phyloP scores from a whole-genome alignment of 1,140 invertebrate genomes.

The Cherax quadricarinatus region DNA sequence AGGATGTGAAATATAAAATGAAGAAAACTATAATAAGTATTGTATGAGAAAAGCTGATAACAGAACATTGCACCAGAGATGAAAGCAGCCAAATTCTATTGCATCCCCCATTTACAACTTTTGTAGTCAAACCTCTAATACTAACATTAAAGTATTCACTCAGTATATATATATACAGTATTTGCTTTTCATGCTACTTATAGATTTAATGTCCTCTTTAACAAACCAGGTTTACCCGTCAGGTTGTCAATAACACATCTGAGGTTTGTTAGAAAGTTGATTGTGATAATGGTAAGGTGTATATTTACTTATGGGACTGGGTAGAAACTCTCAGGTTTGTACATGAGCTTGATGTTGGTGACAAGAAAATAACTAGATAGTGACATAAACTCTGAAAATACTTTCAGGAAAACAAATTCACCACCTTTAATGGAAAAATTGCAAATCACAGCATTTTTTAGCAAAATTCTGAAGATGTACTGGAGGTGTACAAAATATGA shows the following conservation, averaged over 20 bases:
- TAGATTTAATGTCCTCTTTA: not conserved
- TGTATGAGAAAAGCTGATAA: not conserved
- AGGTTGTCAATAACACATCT: not conserved
- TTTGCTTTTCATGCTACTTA: not conserved
- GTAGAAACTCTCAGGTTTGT: slow-evolving; percentile 24
- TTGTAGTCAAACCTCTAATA: not conserved
- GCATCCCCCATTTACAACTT: not conserved
- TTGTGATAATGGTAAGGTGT: not conserved
- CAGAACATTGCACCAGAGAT: not conserved
- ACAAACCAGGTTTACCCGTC: not conserved
- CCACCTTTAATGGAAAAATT: slow-evolving; percentile 29
- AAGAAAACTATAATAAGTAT: not conserved
- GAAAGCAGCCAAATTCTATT: not conserved
- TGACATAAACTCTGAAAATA: slow-evolving; percentile 42
- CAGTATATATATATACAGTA: not conserved
- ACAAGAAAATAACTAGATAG: slow-evolving; percentile 23
- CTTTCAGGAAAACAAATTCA: slow-evolving; percentile 47
- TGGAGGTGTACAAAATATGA: not conserved
- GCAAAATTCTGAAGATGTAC: slow-evolving; percentile 40
- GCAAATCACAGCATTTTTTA: slow-evolving; percentile 39
- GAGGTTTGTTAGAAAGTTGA: not conserved
- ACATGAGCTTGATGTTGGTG: slow-evolving; percentile 35
- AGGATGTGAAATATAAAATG: not conserved
- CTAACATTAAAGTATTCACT: not conserved
- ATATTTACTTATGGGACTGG: not conserved